Base-by-base conservation (phyloP, 2,113 vertebrate genomes). In the Ascaphus truei region DNA sequence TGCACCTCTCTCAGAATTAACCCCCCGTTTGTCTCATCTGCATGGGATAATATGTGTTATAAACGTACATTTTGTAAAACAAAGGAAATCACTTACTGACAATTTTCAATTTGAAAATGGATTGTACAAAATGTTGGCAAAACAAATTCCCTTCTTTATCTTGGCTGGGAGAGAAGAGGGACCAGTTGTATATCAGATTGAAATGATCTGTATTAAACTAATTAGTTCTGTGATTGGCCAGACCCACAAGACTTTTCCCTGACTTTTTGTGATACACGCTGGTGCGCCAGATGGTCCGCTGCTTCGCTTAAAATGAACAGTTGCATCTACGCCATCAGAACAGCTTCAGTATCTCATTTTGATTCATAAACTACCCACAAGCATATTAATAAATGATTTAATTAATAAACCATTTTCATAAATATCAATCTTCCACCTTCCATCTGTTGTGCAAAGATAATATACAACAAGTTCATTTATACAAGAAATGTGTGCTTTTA, bases 371-470 rank as follows among this genome's bases (percentile, higher is more conserved):
- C 67, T 71, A 71, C 67, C 57, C 57, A 61, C 67, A 61, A 71
- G 67, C 67, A 71, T 71, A 71, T 71, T 61, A 61, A 71, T 61
- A 71, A 71, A 71, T 61, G 45, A 58, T 69, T 69, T 69, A 69
- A 69, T 60, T 71, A 71, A 71, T 71, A 60, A 61, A 71, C 61
- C 67, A 71, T 71, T 71, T 61, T 71, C 43, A 71, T 71, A 71
- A 71, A 71, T 71, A 71, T 61, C 67, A 71, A 60, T 61, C 45
- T 61, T 61, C 34, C 67, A 31, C 31, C 57, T 60, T 71, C 67
- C 67, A 71, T 71, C 67, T 71, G 67, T 61, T 71, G 25, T 13
- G 57, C 43, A 71, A 51, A 69, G 61, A 60, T 16, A 39, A 18
- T 18, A 65, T 30, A 56, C 48, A 55, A 57, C 51, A 57, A 41